Conservation (phyloP, 2,113 vertebrate genomes). For the Pedetes capensis region DNA sequence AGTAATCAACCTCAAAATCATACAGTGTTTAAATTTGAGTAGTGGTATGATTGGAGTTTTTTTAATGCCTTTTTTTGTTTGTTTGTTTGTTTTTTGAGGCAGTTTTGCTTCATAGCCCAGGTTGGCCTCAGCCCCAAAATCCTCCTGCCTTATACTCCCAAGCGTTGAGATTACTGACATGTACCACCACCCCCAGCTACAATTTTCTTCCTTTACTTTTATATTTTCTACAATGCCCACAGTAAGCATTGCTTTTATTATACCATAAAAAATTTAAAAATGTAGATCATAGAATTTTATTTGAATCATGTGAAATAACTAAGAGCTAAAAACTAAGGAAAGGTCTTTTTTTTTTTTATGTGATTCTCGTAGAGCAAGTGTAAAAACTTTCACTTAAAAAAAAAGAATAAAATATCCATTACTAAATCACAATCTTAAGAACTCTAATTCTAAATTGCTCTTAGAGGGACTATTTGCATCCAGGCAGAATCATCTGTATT, state of each 20-base stretch:
- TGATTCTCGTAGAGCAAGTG: constrained; percentile 8
- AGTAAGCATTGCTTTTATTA: not conserved
- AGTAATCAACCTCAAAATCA: no score
- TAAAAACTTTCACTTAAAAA: not conserved
- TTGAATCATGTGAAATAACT: not conserved
- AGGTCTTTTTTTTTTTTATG: not conserved
- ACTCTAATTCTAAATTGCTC: not conserved
- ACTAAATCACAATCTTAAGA: constrained; percentile 8
- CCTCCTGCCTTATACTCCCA: no score
- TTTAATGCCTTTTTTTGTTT: no score
- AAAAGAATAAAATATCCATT: constrained; percentile 1
- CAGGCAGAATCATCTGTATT: not conserved
- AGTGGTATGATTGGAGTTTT: not conserved
- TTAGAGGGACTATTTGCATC: not conserved
- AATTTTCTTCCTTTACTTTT: not conserved
- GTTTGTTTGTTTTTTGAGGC: no score
- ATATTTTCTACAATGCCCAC: constrained; percentile 4
- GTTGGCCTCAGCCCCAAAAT: no score
- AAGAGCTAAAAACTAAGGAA: not conserved
- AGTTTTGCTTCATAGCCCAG: no score
- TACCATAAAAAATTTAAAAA: not conserved
- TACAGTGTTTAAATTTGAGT: not conserved
- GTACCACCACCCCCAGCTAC: no score
- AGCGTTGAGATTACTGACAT: no score
- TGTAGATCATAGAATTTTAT: not conserved